Evolutionary conservation across 2,888 invertebrate genomes (phyloP), one percentile per base, ranked within the genome.

Genomic region (Yponomeuta cagnagella): DNA sequence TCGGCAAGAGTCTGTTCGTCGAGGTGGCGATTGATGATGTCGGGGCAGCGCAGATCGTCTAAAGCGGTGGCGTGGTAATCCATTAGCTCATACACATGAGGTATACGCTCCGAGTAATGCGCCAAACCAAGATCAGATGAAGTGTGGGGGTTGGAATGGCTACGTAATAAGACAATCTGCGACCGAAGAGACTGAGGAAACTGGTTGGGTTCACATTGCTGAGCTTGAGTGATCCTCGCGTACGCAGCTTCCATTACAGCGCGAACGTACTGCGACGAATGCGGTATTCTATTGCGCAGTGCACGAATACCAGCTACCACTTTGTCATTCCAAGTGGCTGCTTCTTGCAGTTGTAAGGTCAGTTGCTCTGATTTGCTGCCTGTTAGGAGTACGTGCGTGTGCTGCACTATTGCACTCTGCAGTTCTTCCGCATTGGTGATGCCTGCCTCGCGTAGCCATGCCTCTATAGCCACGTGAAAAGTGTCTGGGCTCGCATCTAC

Each of bases 21-120:
- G 0, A 87, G 77, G 63, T 84, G 75, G 0, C 75, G 74, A 73
- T 88, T 87, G n/a, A 87, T 76, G 37, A 84, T 77, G 8, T 80
- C 76, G 0, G 83, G 73, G 68, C 81, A 83, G 33, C 71, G 52
- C 12, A 73, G 67, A 63, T 73, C 72, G 10, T 70, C 58, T 10
- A 72, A 58, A 8, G 71, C 72, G 12, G 63, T 30, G 5, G 71
- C 69, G 4, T 73, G 72, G 52, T 72, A 64, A 8, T 67, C 63
- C 1, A 10, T 48, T 15, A 75, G 67, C 23, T 75, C 71, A 48
- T 75, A 72, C 8, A 73, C 66, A 10, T 65, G 68, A 58, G 72
- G 33, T 10, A 48, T 70, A 31, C 65, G 70, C 9, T 70, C 58
- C 30, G 73, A 69, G 63, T 65, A 71, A 3, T 67, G 63, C 30